Evolutionary conservation across 2,113 vertebrate genomes (phyloP).

Genomic region (Aramus guarauna): DNA sequence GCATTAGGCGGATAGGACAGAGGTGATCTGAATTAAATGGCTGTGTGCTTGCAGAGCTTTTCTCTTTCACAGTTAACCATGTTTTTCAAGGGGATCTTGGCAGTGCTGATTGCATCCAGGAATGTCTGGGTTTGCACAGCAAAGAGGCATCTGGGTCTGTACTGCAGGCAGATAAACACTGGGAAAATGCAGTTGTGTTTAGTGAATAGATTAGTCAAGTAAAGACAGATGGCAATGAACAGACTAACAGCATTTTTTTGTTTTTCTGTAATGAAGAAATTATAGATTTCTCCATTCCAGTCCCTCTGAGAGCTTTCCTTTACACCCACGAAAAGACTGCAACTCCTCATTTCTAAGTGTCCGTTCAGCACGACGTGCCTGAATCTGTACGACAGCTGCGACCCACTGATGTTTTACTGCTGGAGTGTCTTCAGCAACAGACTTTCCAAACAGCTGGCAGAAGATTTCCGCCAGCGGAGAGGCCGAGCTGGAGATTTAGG

Average conservation of each 20-base stretch:
- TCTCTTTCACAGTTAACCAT: background rate
- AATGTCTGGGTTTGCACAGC: background rate
- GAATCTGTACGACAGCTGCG: background rate
- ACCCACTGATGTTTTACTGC: background rate
- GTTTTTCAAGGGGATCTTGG: background rate
- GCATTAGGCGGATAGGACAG: background rate
- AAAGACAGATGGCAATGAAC: slow-evolving; percentile 14
- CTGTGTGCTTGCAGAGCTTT: background rate
- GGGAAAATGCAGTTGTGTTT: background rate
- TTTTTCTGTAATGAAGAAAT: background rate
- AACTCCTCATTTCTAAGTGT: background rate
- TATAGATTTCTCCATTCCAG: background rate
- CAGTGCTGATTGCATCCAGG: background rate
- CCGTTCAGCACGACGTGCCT: accelerated
- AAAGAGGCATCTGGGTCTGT: background rate
- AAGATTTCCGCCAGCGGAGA: background rate
- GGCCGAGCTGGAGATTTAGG: background rate
- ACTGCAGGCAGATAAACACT: background rate
- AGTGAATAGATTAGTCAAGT: background rate
- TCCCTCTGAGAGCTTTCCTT: background rate
- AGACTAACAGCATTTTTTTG: background rate
- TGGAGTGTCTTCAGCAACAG: slow-evolving; percentile 31
- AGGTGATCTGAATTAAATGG: background rate
- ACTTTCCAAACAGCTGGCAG: background rate
- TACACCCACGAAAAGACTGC: accelerated